Conservation (phyloP, 2,113 vertebrate genomes). For the Nannospalax galili region DNA sequence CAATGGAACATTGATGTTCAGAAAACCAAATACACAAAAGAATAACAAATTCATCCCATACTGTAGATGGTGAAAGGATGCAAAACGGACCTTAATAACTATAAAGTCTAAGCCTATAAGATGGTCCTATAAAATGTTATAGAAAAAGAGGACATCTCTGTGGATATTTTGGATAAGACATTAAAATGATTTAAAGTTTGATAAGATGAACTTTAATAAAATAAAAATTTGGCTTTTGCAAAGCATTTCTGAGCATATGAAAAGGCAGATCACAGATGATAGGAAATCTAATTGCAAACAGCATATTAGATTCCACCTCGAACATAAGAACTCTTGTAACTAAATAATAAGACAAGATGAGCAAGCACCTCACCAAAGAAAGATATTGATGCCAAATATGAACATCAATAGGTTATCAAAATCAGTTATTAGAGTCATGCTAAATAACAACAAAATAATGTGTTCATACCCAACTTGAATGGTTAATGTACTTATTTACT, state of each 20-base stretch:
- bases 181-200: background rate
- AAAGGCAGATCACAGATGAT: background rate
- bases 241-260: background rate
- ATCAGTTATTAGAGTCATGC: background rate
- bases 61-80: background rate
- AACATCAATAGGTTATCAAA: background rate
- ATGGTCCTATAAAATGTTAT: background rate
- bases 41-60: background rate
- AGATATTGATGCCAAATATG: background rate
- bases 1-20: background rate
- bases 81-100: background rate
- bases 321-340: background rate
- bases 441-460: background rate
- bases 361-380: background rate
- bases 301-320: background rate
- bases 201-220: background rate
- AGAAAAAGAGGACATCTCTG: background rate
- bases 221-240: background rate
- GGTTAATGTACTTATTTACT: background rate
- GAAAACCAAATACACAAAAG: background rate
- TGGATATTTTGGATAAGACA: background rate
- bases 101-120: background rate
- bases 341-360: background rate
- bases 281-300: conserved; percentile 4
- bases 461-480: background rate